phyloP scores from a whole-genome alignment of 2,113 vertebrate species.

The Loxodonta africana region DNA sequence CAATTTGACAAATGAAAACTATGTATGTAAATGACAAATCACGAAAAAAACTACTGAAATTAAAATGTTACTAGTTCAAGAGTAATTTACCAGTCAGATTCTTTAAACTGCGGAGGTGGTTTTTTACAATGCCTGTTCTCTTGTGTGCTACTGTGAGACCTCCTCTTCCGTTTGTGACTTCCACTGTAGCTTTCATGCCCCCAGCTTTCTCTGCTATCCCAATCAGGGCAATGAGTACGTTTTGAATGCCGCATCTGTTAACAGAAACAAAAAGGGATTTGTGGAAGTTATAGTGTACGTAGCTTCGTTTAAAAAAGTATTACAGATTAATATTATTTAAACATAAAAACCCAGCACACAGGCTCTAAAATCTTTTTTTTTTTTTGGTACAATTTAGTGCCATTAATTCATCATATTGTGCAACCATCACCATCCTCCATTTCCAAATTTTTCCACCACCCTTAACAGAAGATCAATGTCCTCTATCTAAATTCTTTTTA shows the following conservation, averaged over 20 bases:
- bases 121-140: conserved; percentile 93
- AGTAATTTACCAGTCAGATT: conserved; percentile 92
- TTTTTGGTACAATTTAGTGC: background rate
- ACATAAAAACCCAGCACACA: background rate
- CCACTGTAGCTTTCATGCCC: conserved; percentile 90
- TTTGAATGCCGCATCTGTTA: conserved; percentile 95
- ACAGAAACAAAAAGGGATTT: conserved; percentile 36
- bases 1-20: conserved; percentile 61
- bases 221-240: conserved; percentile 90
- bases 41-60: conserved; percentile 45
- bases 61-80: conserved; percentile 70
- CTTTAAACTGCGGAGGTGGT: conserved; percentile 85
- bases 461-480: background rate
- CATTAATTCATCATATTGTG: background rate
- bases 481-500: background rate
- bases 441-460: background rate
- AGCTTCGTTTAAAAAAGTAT: background rate
- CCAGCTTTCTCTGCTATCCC: conserved; percentile 92
- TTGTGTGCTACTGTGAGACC: conserved; percentile 94
- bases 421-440: background rate
- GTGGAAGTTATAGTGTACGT: background rate
- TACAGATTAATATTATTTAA: background rate
- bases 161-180: conserved; percentile 90
- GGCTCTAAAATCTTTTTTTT: conserved; percentile 30
- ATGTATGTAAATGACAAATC: conserved; percentile 60